Conservation (phyloP, 1,140 invertebrate genomes). For the Drosophila seguyi region DNA sequence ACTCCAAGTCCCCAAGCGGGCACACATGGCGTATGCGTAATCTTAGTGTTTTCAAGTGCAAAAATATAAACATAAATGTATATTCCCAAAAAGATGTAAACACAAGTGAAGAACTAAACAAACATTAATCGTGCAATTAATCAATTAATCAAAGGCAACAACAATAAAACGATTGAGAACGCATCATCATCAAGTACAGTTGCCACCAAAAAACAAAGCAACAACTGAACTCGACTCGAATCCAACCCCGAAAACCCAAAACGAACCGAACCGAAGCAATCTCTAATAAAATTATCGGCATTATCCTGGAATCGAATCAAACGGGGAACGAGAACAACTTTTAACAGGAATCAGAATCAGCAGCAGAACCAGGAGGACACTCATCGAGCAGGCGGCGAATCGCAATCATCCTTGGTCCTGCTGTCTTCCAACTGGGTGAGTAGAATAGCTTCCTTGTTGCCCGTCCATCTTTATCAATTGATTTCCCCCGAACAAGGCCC, state of each 20-base stretch:
- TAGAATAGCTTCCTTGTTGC: conserved; percentile 22
- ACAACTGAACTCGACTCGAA: conserved; percentile 34
- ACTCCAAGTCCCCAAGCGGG: not conserved
- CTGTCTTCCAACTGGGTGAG: conserved; percentile 21
- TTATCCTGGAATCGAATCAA: conserved; percentile 18
- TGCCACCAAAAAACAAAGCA: conserved; percentile 42
- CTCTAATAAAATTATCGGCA: conserved; percentile 28
- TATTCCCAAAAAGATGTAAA: not conserved
- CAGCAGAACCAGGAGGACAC: not conserved
- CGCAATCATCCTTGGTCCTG: not conserved
- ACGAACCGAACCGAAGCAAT: conserved; percentile 11
- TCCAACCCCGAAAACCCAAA: conserved; percentile 18
- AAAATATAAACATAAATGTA: conserved; percentile 9
- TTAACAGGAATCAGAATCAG: not conserved
- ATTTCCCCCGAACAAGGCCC: not conserved
- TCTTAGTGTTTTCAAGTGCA: not conserved
- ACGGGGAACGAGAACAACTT: conserved; percentile 6
- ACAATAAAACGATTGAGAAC: not conserved
- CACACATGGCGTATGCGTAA: conserved; percentile 38
- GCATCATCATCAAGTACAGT: conserved; percentile 34
- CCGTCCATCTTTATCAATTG: conserved; percentile 31
- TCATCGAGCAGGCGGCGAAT: conserved; percentile 25
- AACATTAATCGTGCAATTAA: conserved; percentile 7
- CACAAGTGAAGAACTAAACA: not conserved
- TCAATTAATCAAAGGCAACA: conserved; percentile 21